Evolutionary conservation across 2,888 invertebrate species (phyloP), one percentile per base, ranked within the genome.

Genomic region (Eupsilia transversa): DNA sequence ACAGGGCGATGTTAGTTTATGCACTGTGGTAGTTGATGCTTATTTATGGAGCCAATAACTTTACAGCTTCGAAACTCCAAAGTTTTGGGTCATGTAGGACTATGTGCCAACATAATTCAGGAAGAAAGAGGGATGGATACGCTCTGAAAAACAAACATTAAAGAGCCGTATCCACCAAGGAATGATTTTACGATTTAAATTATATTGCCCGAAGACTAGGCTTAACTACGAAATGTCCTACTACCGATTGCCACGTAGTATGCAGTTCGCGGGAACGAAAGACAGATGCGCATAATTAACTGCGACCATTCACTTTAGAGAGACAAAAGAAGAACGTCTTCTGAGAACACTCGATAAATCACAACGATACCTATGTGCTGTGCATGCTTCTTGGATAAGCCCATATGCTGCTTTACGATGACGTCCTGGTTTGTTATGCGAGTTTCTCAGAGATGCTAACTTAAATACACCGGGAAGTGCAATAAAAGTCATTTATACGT

Each of bases 401-500:
- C 69, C 63, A 66, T 82, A 82, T n/a, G 71, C 65, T 70, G 41
- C 54, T 84, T 84, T 83, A 85, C 71, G 77, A 75, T 73, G 66
- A 67, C 54, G 43, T 75, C 72, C 80, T 73, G 71, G 73, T 60
- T 75, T 52, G 64, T 61, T 65, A 82, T 66, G 56, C 46, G 56
- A 74, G 74, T 74, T 85, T 87, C 86, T 72, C 54, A 74, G 80
- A 80, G 76, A 83, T 71, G 30, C 60, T 41, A 69, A 74, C 78
- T 78, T 52, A 79, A 84, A 84, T 74, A 84, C 77, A 84, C 78
- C 72, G 57, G 87, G 86, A 86, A 86, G 64, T 43, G 82, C 74
- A 71, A 74, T 86, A 84, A 86, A 83, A 64, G 70, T 71, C 49
- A 82, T 72, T 84, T 84, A 86, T 73, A 83, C 65, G 72, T 80